Evolutionary conservation across 2,797 vertebrate genomes (phyloP), one percentile per base, ranked within the genome.

Genomic region (Falco naumanni): DNA sequence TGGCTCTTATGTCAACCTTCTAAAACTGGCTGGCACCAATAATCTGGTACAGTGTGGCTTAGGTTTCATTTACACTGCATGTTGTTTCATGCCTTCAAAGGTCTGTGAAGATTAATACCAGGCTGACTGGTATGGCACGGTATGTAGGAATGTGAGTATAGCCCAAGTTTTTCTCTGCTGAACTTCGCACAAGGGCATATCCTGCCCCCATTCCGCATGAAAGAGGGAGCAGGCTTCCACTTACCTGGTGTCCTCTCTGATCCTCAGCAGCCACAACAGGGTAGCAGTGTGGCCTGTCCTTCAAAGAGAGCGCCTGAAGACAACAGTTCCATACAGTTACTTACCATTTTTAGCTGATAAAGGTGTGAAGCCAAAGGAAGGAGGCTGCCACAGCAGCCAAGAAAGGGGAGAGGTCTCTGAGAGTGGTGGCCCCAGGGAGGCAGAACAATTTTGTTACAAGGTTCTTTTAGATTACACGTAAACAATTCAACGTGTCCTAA

Each of bases 81-180:
- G 93, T 83, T 7, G 4, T 57, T 92, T 95, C 95, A 88, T 89
- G 94, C 88, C 95, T 85, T 64, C 90, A 87, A 93, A 96, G 94
- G 83, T 92, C 85, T 2, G 0, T 37, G 68, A 78, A 94, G 87
- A 92, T 93, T 87, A 96, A 81, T 82, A 94, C 86, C 72, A 92
- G 84, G 88, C 93, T 90, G 87, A 94, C 96, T 95, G 95, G 95
- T 95, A 85, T n/a, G 76, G 91, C 94, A 88, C 1, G 7, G 95
- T 89, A 70, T 5, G 48, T 6, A 84, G 87, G 84, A 96, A 89
- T 53, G 60, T 0, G 0, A 92, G 60, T 1, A 33, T 18, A 93
- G 87, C 93, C 72, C 69, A 43, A 76, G 72, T 45, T 94, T 65
- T 88, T 43, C 66, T 69, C 45, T 72, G 50, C 57, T 88, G 72